Evolutionary conservation across 2,113 vertebrate genomes (phyloP).

Genomic region (Fregetta grallaria): DNA sequence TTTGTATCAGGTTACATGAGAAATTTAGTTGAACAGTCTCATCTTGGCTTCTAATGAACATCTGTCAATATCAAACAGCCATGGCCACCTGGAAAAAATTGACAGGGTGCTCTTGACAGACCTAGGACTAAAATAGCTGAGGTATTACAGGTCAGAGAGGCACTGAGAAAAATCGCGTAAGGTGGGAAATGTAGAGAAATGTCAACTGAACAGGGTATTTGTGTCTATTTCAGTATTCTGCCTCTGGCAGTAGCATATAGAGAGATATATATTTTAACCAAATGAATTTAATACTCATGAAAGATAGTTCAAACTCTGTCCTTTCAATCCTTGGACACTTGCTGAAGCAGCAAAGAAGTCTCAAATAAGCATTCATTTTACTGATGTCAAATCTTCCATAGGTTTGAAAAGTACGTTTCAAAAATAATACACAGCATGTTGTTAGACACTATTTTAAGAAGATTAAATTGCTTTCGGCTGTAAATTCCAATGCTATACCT

Average conservation of each 20-base stretch:
- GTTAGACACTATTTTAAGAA: neutral
- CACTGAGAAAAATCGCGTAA: neutral
- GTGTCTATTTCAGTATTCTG: conserved; percentile 16
- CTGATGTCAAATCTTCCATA: neutral
- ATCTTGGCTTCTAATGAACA: conserved; percentile 5
- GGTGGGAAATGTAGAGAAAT: neutral
- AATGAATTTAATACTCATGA: conserved; percentile 11
- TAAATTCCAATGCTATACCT: neutral
- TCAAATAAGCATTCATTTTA: neutral
- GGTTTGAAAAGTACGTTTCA: neutral
- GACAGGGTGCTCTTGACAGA: neutral
- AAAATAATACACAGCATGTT: neutral
- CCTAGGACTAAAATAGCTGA: neutral
- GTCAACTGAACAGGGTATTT: neutral
- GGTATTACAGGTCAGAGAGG: neutral
- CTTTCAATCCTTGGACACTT: neutral
- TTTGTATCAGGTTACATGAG: neutral
- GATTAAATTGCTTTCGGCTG: neutral
- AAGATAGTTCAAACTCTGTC: neutral
- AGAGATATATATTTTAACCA: neutral
- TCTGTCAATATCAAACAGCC: neutral
- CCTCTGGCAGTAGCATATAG: neutral
- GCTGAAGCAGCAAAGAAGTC: neutral
- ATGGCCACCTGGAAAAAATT: neutral
- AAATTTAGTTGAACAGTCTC: neutral